phyloP scores from a whole-genome alignment of 2,888 invertebrate genomes.

The Andricus quercusramuli region DNA sequence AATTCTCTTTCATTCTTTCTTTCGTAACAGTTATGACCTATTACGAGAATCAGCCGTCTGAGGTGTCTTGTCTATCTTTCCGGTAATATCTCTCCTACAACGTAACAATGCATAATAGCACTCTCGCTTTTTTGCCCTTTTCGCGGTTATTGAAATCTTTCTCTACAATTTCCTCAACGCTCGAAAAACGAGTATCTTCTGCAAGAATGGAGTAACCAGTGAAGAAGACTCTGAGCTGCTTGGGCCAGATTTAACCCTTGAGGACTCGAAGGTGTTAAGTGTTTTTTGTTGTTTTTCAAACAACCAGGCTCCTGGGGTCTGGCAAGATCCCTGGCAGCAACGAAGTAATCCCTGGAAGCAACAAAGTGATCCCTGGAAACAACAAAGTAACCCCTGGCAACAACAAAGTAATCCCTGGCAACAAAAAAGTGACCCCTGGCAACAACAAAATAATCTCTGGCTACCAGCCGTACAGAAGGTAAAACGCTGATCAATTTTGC shows the following conservation, averaged over 20 bases:
- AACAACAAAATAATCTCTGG: constrained; percentile 40
- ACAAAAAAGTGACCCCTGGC: neutral
- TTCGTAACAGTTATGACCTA: constrained; percentile 12
- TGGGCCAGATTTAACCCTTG: neutral
- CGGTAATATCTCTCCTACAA: constrained; percentile 21
- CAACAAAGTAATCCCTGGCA: constrained; percentile 49
- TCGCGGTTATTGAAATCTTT: constrained; percentile 10
- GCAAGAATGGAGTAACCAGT: constrained; percentile 15
- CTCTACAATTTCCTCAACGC: constrained; percentile 29
- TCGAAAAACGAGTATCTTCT: constrained; percentile 33
- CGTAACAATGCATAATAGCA: constrained; percentile 39
- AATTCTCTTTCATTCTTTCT: neutral
- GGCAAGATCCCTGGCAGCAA: constrained; percentile 36
- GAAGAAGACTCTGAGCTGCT: neutral
- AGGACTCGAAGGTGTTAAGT: neutral
- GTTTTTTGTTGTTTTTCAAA: constrained; percentile 47
- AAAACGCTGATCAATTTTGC: neutral
- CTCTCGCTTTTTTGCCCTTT: constrained; percentile 27
- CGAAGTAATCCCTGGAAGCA: constrained; percentile 33
- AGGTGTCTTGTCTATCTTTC: constrained; percentile 18
- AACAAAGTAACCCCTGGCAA: neutral
- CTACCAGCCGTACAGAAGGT: constrained; percentile 21
- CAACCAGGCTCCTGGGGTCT: constrained; percentile 45
- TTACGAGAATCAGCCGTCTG: constrained; percentile 51
- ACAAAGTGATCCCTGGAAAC: constrained; percentile 47